These are phyloP conservation scores for Spodoptera littoralis DNA, from an alignment of 2,888 invertebrate genomes.

Conservation along the genomic window DNA sequence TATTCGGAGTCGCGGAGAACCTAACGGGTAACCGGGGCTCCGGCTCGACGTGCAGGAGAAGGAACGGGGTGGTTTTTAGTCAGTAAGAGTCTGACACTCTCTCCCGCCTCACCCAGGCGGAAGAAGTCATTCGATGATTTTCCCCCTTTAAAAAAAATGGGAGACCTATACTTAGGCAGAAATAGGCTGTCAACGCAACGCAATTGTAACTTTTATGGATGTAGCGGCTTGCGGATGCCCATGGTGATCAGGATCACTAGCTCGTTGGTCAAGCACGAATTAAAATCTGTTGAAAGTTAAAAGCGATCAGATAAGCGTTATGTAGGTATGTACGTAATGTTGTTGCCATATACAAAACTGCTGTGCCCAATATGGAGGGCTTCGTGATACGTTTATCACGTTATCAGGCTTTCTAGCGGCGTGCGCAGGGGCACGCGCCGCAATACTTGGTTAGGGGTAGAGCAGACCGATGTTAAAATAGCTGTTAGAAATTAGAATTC, in stretches of 20 bases:
- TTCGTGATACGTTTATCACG: slow-evolving; percentile 69
- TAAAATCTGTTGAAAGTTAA: slow-evolving; percentile 32
- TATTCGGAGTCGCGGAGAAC: too few relatives aligned
- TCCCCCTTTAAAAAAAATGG: too few relatives aligned
- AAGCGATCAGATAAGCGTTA: slow-evolving; percentile 45
- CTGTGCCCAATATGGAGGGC: slow-evolving; percentile 61
- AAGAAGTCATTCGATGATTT: too few relatives aligned
- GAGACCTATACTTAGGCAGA: too few relatives aligned
- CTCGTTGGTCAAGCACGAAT: slow-evolving; percentile 6
- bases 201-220: neutral
- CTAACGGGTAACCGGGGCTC: too few relatives aligned
- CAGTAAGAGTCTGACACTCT: too few relatives aligned
- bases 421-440: slow-evolving; percentile 55
- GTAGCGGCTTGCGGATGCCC: neutral
- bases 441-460: slow-evolving; percentile 19
- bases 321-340: slow-evolving; percentile 37
- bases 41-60: too few relatives aligned
- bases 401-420: slow-evolving; percentile 66
- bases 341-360: slow-evolving; percentile 42
- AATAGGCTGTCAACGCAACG: too few relatives aligned
- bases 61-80: too few relatives aligned
- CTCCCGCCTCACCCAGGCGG: too few relatives aligned
- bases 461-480: slow-evolving; percentile 9
- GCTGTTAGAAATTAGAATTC: too few relatives aligned
- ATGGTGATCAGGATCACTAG: too few relatives aligned